phyloP scores from a whole-genome alignment of 2,888 invertebrate species.

The Amphipoea lucens region DNA sequence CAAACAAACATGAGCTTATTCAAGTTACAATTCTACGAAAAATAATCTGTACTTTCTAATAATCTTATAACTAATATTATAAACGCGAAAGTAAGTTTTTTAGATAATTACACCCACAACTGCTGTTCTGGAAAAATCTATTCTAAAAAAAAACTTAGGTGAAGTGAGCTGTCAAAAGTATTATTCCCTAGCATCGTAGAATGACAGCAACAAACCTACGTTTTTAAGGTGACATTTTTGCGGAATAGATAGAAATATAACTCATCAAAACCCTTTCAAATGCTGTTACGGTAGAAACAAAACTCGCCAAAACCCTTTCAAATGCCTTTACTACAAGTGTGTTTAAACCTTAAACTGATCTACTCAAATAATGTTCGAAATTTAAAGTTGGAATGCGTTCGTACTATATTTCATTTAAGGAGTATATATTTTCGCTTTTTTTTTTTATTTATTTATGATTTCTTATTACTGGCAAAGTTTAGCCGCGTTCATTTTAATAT shows the following conservation, averaged over 20 bases:
- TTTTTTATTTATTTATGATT: conserved; percentile 46
- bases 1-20: too few relatives aligned
- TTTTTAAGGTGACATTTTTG: neutral
- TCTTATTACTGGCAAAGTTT: conserved; percentile 41
- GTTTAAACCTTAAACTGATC: conserved; percentile 3
- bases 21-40: too few relatives aligned
- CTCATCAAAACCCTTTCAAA: too few relatives aligned
- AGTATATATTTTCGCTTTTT: conserved; percentile 4
- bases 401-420: conserved; percentile 45
- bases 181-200: too few relatives aligned
- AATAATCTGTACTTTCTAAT: too few relatives aligned
- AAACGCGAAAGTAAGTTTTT: too few relatives aligned
- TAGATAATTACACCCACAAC: neutral
- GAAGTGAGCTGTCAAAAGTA: too few relatives aligned
- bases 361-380: conserved; percentile 36
- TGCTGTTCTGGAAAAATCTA: too few relatives aligned
- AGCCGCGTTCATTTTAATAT: conserved; percentile 31
- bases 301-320: neutral
- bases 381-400: conserved; percentile 45
- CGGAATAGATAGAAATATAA: neutral
- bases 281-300: too few relatives aligned
- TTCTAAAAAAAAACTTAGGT: too few relatives aligned
- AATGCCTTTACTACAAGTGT: conserved; percentile 4
- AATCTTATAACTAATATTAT: too few relatives aligned
- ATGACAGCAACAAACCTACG: neutral